Evolutionary conservation across 35 echinoderm and acorn worm genomes (phyloP).

Genomic region (Strongylocentrotus purpuratus): DNA sequence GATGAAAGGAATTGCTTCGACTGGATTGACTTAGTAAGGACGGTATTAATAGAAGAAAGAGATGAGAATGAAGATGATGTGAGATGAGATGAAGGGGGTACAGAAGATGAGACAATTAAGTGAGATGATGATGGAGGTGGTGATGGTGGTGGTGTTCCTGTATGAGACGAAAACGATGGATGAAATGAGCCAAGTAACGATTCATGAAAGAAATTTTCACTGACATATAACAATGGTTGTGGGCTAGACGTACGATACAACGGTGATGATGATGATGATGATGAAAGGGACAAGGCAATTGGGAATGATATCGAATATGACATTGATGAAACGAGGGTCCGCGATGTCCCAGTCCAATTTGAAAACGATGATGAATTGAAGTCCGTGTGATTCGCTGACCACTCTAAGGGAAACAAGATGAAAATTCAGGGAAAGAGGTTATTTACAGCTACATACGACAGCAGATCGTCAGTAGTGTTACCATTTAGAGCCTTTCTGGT

Average conservation of each 20-base stretch:
- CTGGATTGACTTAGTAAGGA: too few species aligned
- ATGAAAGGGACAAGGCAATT: background rate
- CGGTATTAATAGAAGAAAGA: background rate
- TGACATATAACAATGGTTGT: background rate
- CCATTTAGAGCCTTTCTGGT: too few species aligned
- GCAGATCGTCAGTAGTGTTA: too few species aligned
- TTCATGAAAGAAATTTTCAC: background rate
- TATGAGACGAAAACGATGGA: background rate
- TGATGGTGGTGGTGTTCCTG: background rate
- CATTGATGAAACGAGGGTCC: background rate
- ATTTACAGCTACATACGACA: too few species aligned
- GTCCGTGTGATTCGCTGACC: background rate
- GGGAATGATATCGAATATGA: background rate
- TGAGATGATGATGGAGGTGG: background rate
- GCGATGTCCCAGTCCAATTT: background rate
- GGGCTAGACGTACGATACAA: background rate
- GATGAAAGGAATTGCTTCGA: too few species aligned
- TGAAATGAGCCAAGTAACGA: background rate
- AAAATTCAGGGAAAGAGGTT: background rate
- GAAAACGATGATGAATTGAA: background rate
- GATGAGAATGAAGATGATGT: background rate
- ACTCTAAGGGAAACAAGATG: background rate
- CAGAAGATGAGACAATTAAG: background rate
- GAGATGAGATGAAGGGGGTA: background rate
- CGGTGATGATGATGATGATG: background rate